Evolutionary conservation across 2,797 vertebrate species (phyloP).

Genomic region (Takifugu rubripes): DNA sequence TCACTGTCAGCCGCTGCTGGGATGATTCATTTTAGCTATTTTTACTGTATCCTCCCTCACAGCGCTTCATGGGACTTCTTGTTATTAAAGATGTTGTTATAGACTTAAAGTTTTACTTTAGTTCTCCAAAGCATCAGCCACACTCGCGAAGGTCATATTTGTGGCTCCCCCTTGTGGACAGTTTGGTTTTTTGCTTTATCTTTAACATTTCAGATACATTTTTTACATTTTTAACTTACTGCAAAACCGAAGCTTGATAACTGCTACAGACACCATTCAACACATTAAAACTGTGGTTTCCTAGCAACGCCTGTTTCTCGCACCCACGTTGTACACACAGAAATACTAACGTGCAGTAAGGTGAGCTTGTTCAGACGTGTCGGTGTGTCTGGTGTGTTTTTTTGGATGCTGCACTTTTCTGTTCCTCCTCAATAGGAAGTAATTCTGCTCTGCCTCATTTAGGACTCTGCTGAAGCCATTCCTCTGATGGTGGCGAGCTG

Average conservation of each 20-base stretch:
- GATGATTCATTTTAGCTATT: not conserved
- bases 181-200: not conserved
- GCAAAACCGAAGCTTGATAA: constrained; percentile 2
- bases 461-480: constrained; percentile 91
- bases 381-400: constrained; percentile 14
- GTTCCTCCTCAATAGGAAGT: constrained; percentile 4
- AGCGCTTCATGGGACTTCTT: not conserved
- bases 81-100: not conserved
- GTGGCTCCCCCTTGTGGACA: constrained; percentile 60
- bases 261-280: not conserved
- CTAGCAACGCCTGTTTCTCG: constrained; percentile 76
- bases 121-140: not conserved
- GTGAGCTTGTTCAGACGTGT: constrained; percentile 39
- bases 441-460: constrained; percentile 27
- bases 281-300: constrained; percentile 61
- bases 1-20: not conserved
- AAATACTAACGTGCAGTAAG: constrained; percentile 37
- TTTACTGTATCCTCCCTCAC: not conserved
- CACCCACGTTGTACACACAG: constrained; percentile 37
- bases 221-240: not conserved
- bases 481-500: constrained; percentile 98
- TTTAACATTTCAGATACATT: constrained; percentile 6
- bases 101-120: not conserved
- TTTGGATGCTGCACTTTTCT: constrained; percentile 2
- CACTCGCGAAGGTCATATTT: constrained; percentile 17